Conservation (phyloP, 1,140 invertebrate species). For the Drosophila mayri region DNA sequence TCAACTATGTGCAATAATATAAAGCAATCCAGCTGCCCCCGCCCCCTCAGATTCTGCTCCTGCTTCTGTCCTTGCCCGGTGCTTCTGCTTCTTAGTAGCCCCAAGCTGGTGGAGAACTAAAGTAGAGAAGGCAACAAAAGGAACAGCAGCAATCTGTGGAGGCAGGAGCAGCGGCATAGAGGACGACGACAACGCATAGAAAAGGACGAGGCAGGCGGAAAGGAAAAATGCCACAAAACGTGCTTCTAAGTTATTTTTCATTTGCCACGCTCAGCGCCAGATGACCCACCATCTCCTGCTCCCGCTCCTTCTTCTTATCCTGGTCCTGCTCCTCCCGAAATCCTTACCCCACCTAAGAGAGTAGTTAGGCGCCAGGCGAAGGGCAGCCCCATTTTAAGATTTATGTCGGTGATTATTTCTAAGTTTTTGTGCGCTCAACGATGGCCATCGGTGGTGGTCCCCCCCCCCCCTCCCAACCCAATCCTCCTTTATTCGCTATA, state of each 20-base stretch:
- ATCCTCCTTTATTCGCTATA: background rate
- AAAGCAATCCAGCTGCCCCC: slow-evolving; percentile 25
- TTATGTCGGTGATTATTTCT: slow-evolving; percentile 85
- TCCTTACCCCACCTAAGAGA: slow-evolving; percentile 42
- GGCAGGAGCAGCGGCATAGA: slow-evolving; percentile 19
- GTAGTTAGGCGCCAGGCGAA: slow-evolving; percentile 56
- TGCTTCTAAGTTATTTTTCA: slow-evolving; percentile 83
- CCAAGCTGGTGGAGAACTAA: slow-evolving; percentile 20
- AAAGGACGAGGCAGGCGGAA: slow-evolving; percentile 36
- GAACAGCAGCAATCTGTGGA: slow-evolving; percentile 30
- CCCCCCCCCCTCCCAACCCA: no score
- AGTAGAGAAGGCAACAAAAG: slow-evolving; percentile 33
- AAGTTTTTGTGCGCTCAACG: slow-evolving; percentile 80
- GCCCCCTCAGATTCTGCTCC: background rate
- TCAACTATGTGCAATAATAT: slow-evolving; percentile 71
- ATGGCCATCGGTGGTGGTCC: slow-evolving; percentile 25
- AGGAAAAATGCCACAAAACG: slow-evolving; percentile 78
- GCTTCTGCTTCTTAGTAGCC: slow-evolving; percentile 6
- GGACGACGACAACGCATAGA: slow-evolving; percentile 44
- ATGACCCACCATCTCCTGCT: slow-evolving; percentile 19
- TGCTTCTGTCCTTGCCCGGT: background rate
- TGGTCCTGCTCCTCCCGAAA: background rate
- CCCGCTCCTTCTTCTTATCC: no score
- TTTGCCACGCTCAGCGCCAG: slow-evolving; percentile 59
- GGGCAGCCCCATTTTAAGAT: slow-evolving; percentile 77